Evolutionary conservation across 1,140 invertebrate genomes (phyloP), one percentile per base, ranked within the genome.

Genomic region (Rhopalosiphum maidis): DNA sequence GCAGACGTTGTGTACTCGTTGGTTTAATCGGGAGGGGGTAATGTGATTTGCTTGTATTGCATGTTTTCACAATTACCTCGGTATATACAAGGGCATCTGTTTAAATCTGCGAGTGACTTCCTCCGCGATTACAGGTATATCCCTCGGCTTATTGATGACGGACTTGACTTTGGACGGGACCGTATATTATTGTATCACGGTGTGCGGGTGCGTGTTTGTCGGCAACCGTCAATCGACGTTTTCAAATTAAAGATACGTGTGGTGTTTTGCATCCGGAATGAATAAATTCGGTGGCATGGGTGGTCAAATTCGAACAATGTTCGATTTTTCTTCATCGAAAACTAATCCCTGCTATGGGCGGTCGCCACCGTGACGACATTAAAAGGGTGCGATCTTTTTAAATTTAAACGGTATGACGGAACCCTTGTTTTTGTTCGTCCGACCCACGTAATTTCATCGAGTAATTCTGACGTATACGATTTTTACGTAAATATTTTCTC

Each of bases 291-390:
- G 60, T 4, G 41, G 25, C 9, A 5, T 22, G 46, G 87, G 87
- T 46, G 46, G 46, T 3, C 25, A 8, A 85, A 18, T 46, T 35
- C 46, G n/a, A 8, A 88, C 2, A 7, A n/a, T 30, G 86, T 48
- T 87, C 30, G 43, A 88, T 88, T 51, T 88, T 54, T 88, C 87
- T 88, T 88, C 46, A 21, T 88, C 30, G 54, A 23, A n/a, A 48
- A 23, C 22, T 83, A 41, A 83, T 23, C 37, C 35, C 22, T 8
- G 82, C 30, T 9, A 51, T 21, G 48, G 15, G 48, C 48, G 21
- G 77, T 8, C 25, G 60, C 60, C 9, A 5, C 37, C 82, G 82
- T 41, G 82, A 41, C 21, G 82, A 37, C 8, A 9, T 83, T 41
- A 41, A n/a, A 68, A 8, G 23, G 55, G 60, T 68, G 23, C 2